phyloP scores from a whole-genome alignment of 2,113 vertebrate genomes.

The Prunella himalayana region DNA sequence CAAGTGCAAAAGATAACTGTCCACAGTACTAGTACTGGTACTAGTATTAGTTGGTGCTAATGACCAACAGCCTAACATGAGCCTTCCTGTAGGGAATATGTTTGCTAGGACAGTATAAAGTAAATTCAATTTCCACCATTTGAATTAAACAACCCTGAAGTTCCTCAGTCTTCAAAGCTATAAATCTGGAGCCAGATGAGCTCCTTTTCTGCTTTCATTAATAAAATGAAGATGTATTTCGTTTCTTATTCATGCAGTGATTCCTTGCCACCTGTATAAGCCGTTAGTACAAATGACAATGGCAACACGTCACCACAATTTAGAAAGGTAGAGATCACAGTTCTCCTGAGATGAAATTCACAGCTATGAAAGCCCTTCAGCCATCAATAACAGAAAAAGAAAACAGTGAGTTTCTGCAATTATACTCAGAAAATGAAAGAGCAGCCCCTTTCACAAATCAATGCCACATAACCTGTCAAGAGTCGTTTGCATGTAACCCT shows the following conservation, averaged over 20 bases:
- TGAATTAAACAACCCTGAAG: neutral
- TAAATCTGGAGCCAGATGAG: neutral
- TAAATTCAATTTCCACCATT: neutral
- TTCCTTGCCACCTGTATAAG: constrained; percentile 2
- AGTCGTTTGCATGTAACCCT: constrained; percentile 18
- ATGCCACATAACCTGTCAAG: constrained; percentile 29
- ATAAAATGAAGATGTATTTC: constrained; percentile 37
- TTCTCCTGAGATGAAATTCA: constrained; percentile 50
- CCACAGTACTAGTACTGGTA: neutral
- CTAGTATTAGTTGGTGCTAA: neutral
- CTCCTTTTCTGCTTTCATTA: constrained; percentile 9
- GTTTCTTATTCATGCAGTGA: constrained; percentile 12
- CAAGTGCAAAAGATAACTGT: neutral
- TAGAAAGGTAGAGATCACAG: constrained; percentile 50
- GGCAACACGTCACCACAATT: constrained; percentile 36
- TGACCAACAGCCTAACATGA: neutral
- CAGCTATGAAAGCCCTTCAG: constrained; percentile 26
- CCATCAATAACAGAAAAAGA: constrained; percentile 43
- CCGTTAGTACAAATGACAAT: neutral
- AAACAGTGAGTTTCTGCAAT: constrained; percentile 56
- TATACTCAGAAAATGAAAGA: constrained; percentile 63
- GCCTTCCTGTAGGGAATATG: neutral
- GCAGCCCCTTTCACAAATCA: constrained; percentile 55
- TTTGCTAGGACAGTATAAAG: neutral
- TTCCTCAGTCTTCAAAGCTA: neutral